Conservation (phyloP, 2,888 invertebrate genomes). For the Eupithecia subfuscata region DNA sequence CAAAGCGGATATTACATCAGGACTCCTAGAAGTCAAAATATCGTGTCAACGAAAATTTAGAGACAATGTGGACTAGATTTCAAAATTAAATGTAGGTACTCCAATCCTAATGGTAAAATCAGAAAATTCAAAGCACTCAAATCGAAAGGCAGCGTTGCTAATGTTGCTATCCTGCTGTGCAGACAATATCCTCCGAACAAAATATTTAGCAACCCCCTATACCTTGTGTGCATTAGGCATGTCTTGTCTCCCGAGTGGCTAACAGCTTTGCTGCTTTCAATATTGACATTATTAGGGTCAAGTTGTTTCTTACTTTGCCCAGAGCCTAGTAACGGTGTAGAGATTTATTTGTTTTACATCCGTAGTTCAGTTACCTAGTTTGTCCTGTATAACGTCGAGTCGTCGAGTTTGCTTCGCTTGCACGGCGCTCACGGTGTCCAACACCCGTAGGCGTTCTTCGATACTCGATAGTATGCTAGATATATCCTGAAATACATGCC, state of each 20-base stretch:
- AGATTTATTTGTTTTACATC: constrained; percentile 43
- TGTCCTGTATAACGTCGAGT: constrained; percentile 78
- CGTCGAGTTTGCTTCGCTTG: constrained; percentile 75
- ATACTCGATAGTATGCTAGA: constrained; percentile 68
- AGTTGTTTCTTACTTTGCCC: constrained; percentile 39
- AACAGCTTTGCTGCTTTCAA: constrained; percentile 36
- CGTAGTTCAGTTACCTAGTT: constrained; percentile 65
- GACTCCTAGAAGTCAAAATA: neutral
- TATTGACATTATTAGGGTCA: constrained; percentile 40
- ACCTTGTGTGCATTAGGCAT: constrained; percentile 8
- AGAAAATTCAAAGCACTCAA: neutral
- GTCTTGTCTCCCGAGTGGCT: constrained; percentile 32
- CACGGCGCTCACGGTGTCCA: constrained; percentile 72
- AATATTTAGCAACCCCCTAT: constrained; percentile 5
- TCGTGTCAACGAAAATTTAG: neutral
- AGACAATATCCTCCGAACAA: neutral
- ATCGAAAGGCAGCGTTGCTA: neutral
- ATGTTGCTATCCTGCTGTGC: neutral
- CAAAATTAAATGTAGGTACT: neutral
- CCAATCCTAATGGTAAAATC: neutral
- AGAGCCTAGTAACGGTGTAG: constrained; percentile 35
- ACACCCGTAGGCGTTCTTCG: constrained; percentile 72
- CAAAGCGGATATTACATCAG: neutral
- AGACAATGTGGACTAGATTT: neutral
- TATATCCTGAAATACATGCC: constrained; percentile 65